These are phyloP conservation scores for Intellagama lesueurii DNA, from an alignment of 2,797 vertebrate species.

Conservation along the genomic window DNA sequence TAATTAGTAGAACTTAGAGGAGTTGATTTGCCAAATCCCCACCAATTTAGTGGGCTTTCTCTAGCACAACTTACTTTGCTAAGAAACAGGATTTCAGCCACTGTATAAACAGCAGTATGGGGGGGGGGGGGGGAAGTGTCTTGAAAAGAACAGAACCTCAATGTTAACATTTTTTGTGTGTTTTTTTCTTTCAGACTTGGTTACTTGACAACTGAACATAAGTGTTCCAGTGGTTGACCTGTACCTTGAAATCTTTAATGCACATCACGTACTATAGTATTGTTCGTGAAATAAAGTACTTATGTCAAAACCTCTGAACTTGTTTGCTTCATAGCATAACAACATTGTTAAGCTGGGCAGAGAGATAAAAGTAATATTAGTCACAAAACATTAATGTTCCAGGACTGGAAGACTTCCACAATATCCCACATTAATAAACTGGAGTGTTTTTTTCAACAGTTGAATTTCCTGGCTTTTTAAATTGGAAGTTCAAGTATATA, in stretches of 20 bases:
- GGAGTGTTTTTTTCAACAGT: no score
- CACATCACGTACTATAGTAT: background rate
- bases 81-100: no score
- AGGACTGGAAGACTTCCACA: background rate
- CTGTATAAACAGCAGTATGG: no score
- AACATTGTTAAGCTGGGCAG: slow-evolving; percentile 20
- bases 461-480: no score
- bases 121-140: background rate
- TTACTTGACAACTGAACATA: slow-evolving; percentile 33
- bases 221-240: slow-evolving; percentile 47
- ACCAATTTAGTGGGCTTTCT: no score
- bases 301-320: slow-evolving; percentile 21
- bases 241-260: slow-evolving; percentile 25
- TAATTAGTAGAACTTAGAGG: no score
- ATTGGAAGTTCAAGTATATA: no score
- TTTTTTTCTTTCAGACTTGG: slow-evolving; percentile 62
- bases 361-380: slow-evolving; percentile 1
- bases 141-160: slow-evolving; percentile 18
- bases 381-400: background rate
- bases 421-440: no score
- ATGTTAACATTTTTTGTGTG: slow-evolving; percentile 33
- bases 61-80: no score
- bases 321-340: slow-evolving; percentile 31
- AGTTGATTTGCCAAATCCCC: no score
- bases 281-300: slow-evolving; percentile 62